Base-by-base conservation (phyloP, 2,888 invertebrate species). In the Crossocerus cetratus region DNA sequence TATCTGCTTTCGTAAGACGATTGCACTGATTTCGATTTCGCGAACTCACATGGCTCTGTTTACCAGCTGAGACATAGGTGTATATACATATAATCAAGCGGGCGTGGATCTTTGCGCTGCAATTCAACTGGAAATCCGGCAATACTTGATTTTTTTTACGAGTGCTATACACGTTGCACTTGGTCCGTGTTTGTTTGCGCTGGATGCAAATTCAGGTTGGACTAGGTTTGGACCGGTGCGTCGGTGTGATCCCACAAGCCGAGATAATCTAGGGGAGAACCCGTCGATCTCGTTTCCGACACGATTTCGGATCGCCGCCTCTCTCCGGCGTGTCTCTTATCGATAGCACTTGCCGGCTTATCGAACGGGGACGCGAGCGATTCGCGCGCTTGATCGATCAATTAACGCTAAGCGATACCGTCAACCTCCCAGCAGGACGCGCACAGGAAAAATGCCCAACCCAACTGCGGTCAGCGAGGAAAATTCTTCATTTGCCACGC, bases 261-360 rank as follows among this genome's bases (percentile, higher is more conserved):
- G 22, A 67, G 70, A 67, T 61, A 66, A 70, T 56, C 66, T 56
- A 68, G 65, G 49, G 14, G 49, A 49, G 76, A 77, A 80, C 79
- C 73, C 53, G 69, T 67, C 67, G 69, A 69, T 79, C 80, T 73
- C 72, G 77, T 80, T 77, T 69, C 20, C 69, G 18, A 68, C 68
- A 58, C 70, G 64, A 53, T 65, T 18, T 21, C 22, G 66, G 32
- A 63, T 55, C 66, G 62, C 32, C 14, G 44, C 20, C 49, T 18
- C 32, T n/a, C 18, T 23, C 60, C 32, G 42, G 49, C 21, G 45
- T 4, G 13, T n/a, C 43, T 43, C n/a, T 69, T 65, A 65, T 44
- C 53, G 54, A 60, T 54, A 43, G 57, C 42, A 32, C 44, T 22
- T 13, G n/a, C 42, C 20, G 42, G 20, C 58, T 67, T 55, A 61